Conservation (phyloP, 2,888 invertebrate genomes). For the Lepidocyrtinus sp. region DNA sequence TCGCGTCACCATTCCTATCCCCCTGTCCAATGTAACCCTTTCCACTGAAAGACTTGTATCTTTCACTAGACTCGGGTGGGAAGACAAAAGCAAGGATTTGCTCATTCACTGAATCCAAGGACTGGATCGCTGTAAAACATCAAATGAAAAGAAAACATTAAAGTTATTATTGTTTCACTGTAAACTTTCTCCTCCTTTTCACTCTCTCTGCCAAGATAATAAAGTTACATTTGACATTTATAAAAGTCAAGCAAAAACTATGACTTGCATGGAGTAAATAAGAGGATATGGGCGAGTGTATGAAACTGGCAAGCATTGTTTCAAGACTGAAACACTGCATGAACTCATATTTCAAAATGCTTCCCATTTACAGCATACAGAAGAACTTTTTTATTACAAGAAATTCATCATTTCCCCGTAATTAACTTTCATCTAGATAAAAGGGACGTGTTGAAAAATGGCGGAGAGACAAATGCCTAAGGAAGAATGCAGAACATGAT, state of each 20-base stretch:
- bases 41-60: slow-evolving; percentile 52
- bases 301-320: too few relatives aligned
- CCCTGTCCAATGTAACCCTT: slow-evolving; percentile 45
- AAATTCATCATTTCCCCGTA: slow-evolving; percentile 46
- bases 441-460: slow-evolving; percentile 38
- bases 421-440: slow-evolving; percentile 47
- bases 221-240: too few relatives aligned
- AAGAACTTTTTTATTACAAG: slow-evolving; percentile 14
- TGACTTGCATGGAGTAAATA: too few relatives aligned
- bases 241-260: too few relatives aligned
- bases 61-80: slow-evolving; percentile 70
- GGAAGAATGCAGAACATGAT: too few relatives aligned
- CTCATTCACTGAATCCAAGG: slow-evolving; percentile 73
- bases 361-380: background rate
- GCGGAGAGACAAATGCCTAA: too few relatives aligned
- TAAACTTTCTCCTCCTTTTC: background rate
- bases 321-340: too few relatives aligned
- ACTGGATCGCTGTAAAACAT: slow-evolving; percentile 73
- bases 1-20: slow-evolving; percentile 64
- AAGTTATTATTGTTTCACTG: background rate
- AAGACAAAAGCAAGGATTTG: slow-evolving; percentile 74
- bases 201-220: too few relatives aligned
- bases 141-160: slow-evolving; percentile 2
- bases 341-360: too few relatives aligned
- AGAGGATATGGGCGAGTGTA: too few relatives aligned